Evolutionary conservation across 2,113 vertebrate genomes (phyloP).

Genomic region (Leptodactylus fuscus): DNA sequence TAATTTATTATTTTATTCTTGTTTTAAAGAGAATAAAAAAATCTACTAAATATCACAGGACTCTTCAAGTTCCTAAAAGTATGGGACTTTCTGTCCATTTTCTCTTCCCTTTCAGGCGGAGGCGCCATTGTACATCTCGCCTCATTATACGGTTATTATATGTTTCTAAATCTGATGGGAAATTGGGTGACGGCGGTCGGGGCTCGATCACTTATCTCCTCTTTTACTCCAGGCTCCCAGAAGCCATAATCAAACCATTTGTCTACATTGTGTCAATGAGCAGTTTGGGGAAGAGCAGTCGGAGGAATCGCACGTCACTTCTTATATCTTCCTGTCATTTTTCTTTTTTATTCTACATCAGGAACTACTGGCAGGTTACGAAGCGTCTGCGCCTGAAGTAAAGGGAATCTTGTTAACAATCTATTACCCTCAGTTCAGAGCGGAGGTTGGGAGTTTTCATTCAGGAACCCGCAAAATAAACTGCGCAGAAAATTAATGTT

Average conservation of each 20-base stretch:
- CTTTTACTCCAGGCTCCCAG: not conserved
- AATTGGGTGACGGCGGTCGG: not conserved
- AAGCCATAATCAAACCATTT: constrained; percentile 34
- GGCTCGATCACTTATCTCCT: not conserved
- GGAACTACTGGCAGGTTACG: constrained; percentile 13
- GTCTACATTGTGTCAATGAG: constrained; percentile 28
- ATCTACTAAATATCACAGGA: not conserved
- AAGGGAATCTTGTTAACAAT: constrained; percentile 39
- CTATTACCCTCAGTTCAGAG: constrained; percentile 16
- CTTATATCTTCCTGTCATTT: constrained; percentile 18
- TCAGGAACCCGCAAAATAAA: constrained; percentile 18
- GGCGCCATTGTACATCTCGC: not conserved
- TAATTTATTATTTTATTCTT: too few species aligned
- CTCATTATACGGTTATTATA: constrained; percentile 9
- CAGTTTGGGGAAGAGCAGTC: too few species aligned
- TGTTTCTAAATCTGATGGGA: constrained; percentile 4
- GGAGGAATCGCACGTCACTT: not conserved
- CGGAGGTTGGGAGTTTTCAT: not conserved
- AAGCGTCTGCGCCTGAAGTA: not conserved
- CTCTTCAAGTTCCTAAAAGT: not conserved
- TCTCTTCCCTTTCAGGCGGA: not conserved
- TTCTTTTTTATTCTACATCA: constrained; percentile 33
- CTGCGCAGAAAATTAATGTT: constrained; percentile 33
- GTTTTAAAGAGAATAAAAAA: not conserved
- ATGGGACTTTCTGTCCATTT: not conserved